A percentile compares a stretch with the other conserved stretches of the same genome.
Conservation (phyloP, 1,140 invertebrate species). For the Bombus superbus region DNA sequence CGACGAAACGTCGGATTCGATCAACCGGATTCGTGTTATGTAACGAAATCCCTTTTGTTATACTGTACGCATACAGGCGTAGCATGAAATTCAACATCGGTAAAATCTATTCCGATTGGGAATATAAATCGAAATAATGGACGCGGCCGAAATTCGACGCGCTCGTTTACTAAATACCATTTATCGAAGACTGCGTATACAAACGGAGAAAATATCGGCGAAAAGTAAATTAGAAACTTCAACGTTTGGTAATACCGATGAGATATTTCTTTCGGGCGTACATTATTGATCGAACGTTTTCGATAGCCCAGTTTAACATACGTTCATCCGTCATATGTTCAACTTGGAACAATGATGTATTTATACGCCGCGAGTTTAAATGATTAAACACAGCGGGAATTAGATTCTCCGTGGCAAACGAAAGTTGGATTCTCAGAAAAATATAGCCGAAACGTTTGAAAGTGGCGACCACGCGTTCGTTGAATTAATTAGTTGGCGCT, state of each 20-base stretch:
- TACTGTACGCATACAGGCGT: no score
- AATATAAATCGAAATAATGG: background rate
- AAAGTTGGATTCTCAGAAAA: background rate
- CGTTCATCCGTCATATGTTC: background rate
- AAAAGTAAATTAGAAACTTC: background rate
- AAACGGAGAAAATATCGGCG: background rate
- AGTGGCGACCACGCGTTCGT: background rate
- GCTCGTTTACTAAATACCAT: no score
- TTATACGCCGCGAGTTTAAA: background rate
- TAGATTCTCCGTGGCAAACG: background rate
- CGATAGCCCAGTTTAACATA: background rate
- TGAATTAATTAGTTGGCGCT: background rate
- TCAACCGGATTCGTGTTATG: background rate
- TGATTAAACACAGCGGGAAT: background rate
- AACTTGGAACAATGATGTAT: background rate
- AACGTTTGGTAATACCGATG: background rate
- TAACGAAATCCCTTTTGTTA: background rate
- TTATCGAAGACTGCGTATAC: background rate
- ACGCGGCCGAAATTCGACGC: background rate
- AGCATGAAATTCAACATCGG: background rate
- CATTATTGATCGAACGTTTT: background rate
- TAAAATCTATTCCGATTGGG: background rate
- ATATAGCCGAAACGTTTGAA: background rate
- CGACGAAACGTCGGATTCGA: background rate
- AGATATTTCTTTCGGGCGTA: background rate